Percentiles rank a stretch among this genome's conserved stretches.
These are phyloP conservation scores for Apis laboriosa DNA, from an alignment of 1,140 invertebrate genomes.

Conservation along the genomic window DNA sequence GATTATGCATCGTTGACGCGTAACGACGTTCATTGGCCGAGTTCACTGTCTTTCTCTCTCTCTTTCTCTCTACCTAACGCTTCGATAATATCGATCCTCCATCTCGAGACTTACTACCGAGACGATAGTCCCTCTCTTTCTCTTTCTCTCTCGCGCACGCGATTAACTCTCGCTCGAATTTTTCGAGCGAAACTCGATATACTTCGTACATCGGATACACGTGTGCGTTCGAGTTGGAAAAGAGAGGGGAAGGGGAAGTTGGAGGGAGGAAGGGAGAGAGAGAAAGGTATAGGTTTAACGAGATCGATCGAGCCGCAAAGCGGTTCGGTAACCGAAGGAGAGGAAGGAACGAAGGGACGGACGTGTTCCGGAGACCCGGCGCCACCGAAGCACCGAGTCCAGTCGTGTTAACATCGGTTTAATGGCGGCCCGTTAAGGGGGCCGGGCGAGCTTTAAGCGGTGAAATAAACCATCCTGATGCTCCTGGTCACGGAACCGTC, in stretches of 20 bases:
- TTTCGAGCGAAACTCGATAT: too few species aligned
- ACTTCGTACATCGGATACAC: too few species aligned
- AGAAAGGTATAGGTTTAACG: constrained; percentile 67
- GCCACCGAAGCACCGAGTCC: constrained; percentile 11
- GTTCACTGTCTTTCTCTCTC: not conserved
- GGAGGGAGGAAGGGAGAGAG: constrained; percentile 1
- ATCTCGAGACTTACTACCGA: too few species aligned
- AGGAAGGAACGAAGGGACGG: not conserved
- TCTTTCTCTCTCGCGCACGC: not conserved
- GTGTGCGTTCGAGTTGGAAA: too few species aligned
- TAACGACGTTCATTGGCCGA: constrained; percentile 13
- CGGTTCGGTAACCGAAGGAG: constrained; percentile 3
- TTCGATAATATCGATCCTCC: constrained; percentile 4
- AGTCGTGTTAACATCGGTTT: constrained; percentile 65
- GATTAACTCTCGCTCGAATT: too few species aligned
- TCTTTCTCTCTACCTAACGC: not conserved
- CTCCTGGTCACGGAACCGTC: constrained; percentile 12
- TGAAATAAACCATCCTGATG: constrained; percentile 58
- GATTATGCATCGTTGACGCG: constrained; percentile 35
- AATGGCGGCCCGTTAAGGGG: constrained; percentile 59
- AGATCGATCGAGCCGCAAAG: constrained; percentile 72
- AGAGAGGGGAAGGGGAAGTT: too few species aligned
- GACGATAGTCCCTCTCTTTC: not conserved
- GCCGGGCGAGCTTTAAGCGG: constrained; percentile 49
- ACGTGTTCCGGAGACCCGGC: not conserved